Base-by-base conservation (phyloP, 2,888 invertebrate species). In the Hirudinaria manillensis region DNA sequence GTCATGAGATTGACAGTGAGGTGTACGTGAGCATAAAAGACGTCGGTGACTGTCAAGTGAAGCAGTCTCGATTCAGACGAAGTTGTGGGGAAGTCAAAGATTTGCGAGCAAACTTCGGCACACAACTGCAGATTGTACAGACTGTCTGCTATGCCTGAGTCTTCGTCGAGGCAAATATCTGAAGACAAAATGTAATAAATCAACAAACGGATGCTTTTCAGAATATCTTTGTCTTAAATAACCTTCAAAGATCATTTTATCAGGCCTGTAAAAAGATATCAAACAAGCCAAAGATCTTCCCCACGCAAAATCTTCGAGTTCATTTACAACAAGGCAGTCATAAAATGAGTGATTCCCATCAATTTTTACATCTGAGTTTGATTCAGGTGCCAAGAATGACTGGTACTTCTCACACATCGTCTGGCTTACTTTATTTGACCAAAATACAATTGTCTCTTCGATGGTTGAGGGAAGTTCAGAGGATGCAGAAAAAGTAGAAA, bases 101-200 rank as follows among this genome's bases (percentile, higher is more conserved):
- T 61, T 61, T 29, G 61, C n/a, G 61, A 61, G 29, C 61, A 61
- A 27, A 29, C 61, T 61, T 61, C 61, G 7, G 61, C 61, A 61
- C 61, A n/a, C 61, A 75, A 45, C 24, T 70, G 72, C 3, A 75
- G 29, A n/a, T 75, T 75, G 71, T 72, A 56, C 19, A 75, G 75
- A 32, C 56, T 70, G 71, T 75, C 75, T 7, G 75, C 75, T 27
- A 75, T 75, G 34, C 71, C 75, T 21, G 70, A 13, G n/a, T 34
- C n/a, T 19, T 75, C 75, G 13, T 55, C 45, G 38, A 75, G 38
- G 27, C 32, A 71, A 38, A 75, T 61, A 10, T 72, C 75, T 75
- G 71, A 45, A 45, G 19, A 45, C n/a, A 70, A 29, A 68, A 70
- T 38, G 13, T 10, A 71, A 61, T 61, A 61, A 56, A 56, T 56